Conservation (phyloP, 2,797 vertebrate species). For the Carduelis carduelis region DNA sequence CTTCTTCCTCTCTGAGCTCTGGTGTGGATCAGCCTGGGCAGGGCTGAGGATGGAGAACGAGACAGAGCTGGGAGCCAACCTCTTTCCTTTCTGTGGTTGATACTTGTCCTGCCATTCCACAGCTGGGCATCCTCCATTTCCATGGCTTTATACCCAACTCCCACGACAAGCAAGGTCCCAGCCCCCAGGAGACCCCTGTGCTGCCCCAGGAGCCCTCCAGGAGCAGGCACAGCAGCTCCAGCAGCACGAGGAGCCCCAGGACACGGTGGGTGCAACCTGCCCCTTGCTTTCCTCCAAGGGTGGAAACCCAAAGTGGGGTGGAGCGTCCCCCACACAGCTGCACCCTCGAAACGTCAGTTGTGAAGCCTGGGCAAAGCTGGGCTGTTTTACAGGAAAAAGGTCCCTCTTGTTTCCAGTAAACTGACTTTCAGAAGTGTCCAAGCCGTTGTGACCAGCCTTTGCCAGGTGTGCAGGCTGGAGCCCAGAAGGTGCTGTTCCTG, state of each 20-base stretch:
- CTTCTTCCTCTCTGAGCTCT: background rate
- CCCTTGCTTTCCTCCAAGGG: background rate
- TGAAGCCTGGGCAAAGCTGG: background rate
- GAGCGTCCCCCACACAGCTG: background rate
- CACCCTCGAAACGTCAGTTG: accelerated
- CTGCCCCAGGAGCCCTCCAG: background rate
- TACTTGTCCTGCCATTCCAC: accelerated
- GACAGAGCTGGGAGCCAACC: background rate
- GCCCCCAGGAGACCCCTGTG: background rate
- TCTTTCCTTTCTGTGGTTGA: accelerated
- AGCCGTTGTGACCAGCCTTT: accelerated
- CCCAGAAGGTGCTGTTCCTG: accelerated
- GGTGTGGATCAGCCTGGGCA: background rate
- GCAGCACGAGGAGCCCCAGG: background rate
- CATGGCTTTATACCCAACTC: accelerated
- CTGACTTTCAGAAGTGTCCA: background rate
- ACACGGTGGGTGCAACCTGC: background rate
- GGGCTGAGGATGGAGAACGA: background rate
- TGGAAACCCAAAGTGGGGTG: background rate
- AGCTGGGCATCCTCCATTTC: accelerated
- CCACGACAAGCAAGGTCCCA: accelerated
- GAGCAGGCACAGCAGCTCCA: background rate
- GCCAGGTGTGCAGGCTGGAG: accelerated
- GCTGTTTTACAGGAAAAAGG: background rate
- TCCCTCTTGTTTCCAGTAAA: background rate